phyloP scores from a whole-genome alignment of 2,797 vertebrate genomes.

The Melanotaenia trifasciata region DNA sequence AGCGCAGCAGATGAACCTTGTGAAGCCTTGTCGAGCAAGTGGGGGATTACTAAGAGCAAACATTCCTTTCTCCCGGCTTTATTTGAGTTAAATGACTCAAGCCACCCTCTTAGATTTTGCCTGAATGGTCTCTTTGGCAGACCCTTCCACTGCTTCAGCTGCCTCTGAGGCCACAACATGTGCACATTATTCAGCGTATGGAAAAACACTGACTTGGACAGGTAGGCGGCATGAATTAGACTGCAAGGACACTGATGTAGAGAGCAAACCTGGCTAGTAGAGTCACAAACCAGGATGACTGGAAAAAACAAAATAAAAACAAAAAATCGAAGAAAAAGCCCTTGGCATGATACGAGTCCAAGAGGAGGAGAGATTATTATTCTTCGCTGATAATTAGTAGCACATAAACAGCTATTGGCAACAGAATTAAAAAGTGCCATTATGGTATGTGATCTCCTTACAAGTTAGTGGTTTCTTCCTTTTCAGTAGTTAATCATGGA shows the following conservation, averaged over 20 bases:
- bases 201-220: slow-evolving; percentile 75
- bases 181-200: slow-evolving; percentile 70
- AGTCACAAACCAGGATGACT: slow-evolving; percentile 62
- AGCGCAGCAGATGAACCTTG: slow-evolving; percentile 79
- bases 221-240: slow-evolving; percentile 75
- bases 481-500: slow-evolving; percentile 67
- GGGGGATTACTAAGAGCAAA: slow-evolving; percentile 81
- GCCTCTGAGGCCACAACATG: slow-evolving; percentile 47
- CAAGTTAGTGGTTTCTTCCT: slow-evolving; percentile 44
- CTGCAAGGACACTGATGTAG: slow-evolving; percentile 66
- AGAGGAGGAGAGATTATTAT: slow-evolving; percentile 70
- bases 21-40: slow-evolving; percentile 77
- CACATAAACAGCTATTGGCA: slow-evolving; percentile 78
- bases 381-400: slow-evolving; percentile 78
- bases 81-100: slow-evolving; percentile 81
- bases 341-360: slow-evolving; percentile 50
- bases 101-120: slow-evolving; percentile 72
- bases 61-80: slow-evolving; percentile 76
- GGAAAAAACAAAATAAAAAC: slow-evolving; percentile 16
- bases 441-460: slow-evolving; percentile 68
- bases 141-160: slow-evolving; percentile 45
- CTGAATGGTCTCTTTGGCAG: slow-evolving; percentile 73
- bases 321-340: slow-evolving; percentile 45
- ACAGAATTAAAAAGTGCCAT: slow-evolving; percentile 74
- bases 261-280: slow-evolving; percentile 40